Evolutionary conservation across 1,140 invertebrate species (phyloP).

Genomic region (Zophobas morio): DNA sequence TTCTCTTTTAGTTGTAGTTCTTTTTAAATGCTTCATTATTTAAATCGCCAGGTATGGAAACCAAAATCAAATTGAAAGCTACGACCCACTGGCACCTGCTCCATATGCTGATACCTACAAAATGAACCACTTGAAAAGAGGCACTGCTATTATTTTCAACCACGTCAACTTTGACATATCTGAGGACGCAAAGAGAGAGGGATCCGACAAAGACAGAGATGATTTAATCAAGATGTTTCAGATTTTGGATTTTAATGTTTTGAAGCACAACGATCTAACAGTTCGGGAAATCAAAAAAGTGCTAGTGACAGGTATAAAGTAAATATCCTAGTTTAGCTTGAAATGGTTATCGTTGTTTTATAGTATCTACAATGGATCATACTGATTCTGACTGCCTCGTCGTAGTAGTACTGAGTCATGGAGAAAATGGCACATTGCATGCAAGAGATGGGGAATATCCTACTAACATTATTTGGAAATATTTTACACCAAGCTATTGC

Average conservation of each 20-base stretch:
- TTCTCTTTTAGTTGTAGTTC: not conserved
- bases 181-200: slow-evolving; percentile 61
- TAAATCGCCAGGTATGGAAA: not conserved
- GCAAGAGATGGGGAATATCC: slow-evolving; percentile 76
- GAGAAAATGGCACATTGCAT: slow-evolving; percentile 75
- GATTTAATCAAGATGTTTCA: slow-evolving; percentile 63
- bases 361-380: slow-evolving; percentile 75
- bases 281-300: slow-evolving; percentile 68
- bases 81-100: slow-evolving; percentile 32
- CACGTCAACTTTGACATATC: slow-evolving; percentile 74
- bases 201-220: slow-evolving; percentile 69
- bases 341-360: not conserved
- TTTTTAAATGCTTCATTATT: not conserved
- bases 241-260: slow-evolving; percentile 74
- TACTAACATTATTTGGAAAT: slow-evolving; percentile 75
- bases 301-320: slow-evolving; percentile 60
- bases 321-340: not conserved
- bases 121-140: slow-evolving; percentile 77
- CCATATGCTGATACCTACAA: slow-evolving; percentile 72
- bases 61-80: not conserved
- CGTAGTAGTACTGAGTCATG: slow-evolving; percentile 81
- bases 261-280: slow-evolving; percentile 71
- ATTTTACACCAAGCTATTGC: slow-evolving; percentile 80
- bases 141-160: slow-evolving; percentile 84
- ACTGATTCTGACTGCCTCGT: slow-evolving; percentile 70